Percentiles rank a stretch among this genome's conserved stretches.
Conservation (phyloP, 2,113 vertebrate species). For the Ornithorhynchus anatinus region DNA sequence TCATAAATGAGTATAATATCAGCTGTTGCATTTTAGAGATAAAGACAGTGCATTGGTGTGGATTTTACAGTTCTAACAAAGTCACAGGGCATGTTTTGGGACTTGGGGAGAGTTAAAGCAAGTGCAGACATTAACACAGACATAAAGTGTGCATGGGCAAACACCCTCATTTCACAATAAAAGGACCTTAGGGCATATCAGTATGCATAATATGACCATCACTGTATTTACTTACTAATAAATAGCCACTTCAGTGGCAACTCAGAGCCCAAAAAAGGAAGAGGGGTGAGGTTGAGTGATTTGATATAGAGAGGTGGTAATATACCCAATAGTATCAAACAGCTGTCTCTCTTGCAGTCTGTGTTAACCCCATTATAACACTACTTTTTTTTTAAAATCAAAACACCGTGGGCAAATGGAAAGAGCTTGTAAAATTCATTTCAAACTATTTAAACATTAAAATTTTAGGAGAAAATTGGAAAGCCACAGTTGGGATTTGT, state of each 20-base stretch:
- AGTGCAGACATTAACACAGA: conserved; percentile 40
- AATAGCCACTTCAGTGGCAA: conserved; percentile 47
- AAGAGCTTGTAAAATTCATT: conserved; percentile 30
- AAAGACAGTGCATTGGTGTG: conserved; percentile 22
- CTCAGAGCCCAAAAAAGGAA: conserved; percentile 19
- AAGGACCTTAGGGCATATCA: conserved; percentile 31
- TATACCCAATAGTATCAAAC: conserved; percentile 5
- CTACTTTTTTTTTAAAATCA: conserved; percentile 23
- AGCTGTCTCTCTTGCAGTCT: conserved; percentile 41
- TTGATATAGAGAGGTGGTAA: conserved; percentile 29
- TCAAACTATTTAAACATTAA: conserved; percentile 52
- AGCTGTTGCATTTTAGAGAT: conserved; percentile 10
- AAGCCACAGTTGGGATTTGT: conserved; percentile 25
- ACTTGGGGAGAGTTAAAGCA: conserved; percentile 48
- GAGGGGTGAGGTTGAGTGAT: conserved; percentile 25
- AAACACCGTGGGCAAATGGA: conserved; percentile 8
- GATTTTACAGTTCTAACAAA: conserved; percentile 51
- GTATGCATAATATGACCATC: conserved; percentile 52
- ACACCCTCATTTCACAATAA: conserved; percentile 43
- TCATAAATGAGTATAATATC: conserved; percentile 1
- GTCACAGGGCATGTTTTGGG: conserved; percentile 34
- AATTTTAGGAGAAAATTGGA: conserved; percentile 18
- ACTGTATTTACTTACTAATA: conserved; percentile 56
- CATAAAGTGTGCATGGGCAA: conserved; percentile 39
- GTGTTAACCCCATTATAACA: conserved; percentile 20